Evolutionary conservation across 2,113 vertebrate species (phyloP).

Genomic region (Hippocampus abdominalis): DNA sequence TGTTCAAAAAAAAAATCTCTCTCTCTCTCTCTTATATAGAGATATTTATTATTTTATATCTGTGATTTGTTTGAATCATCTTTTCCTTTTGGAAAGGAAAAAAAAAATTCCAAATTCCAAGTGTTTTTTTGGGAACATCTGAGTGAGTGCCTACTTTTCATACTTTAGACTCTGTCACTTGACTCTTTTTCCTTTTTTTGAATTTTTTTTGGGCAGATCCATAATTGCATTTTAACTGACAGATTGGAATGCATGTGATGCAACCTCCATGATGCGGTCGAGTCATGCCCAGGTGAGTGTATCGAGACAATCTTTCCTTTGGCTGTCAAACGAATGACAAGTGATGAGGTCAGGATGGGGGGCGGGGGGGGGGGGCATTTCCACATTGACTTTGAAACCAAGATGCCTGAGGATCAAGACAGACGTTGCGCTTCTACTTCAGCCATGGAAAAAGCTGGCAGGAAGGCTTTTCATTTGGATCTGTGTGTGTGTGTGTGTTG

Average conservation of each 20-base stretch:
- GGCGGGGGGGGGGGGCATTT: conserved; percentile 14
- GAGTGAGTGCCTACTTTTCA: background rate
- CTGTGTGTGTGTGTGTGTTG: background rate
- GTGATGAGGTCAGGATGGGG: conserved; percentile 30
- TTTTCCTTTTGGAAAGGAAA: background rate
- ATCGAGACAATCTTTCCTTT: conserved; percentile 41
- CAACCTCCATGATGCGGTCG: conserved; percentile 4
- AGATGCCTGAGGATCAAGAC: background rate
- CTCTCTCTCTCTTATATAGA: too few relatives aligned
- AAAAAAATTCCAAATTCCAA: background rate
- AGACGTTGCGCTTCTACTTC: background rate
- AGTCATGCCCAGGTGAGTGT: conserved; percentile 27
- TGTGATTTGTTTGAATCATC: background rate
- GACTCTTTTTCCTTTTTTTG: background rate
- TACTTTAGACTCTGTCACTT: background rate
- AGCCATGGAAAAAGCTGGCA: background rate
- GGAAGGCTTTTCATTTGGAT: background rate
- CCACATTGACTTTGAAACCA: conserved; percentile 4
- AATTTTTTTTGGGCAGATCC: background rate
- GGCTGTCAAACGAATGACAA: conserved; percentile 43
- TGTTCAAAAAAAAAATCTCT: too few relatives aligned
- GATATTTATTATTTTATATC: too few relatives aligned
- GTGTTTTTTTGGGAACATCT: background rate
- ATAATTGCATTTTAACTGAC: background rate
- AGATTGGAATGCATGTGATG: background rate